Evolutionary conservation across 1,140 invertebrate species (phyloP).

Genomic region (Anadara kagoshimensis): DNA sequence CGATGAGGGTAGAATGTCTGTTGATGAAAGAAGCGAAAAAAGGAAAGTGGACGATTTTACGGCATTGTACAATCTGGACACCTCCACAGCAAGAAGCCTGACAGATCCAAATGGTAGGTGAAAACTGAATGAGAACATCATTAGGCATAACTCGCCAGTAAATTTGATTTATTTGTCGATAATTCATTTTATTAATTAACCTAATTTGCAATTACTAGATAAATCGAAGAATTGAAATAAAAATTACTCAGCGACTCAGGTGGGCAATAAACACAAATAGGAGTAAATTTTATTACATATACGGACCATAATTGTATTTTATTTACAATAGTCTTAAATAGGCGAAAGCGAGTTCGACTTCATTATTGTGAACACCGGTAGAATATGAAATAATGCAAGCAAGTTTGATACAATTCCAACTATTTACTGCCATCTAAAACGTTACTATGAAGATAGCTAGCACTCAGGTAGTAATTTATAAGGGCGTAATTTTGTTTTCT

Average conservation of each 20-base stretch:
- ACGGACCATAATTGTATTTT: slow-evolving; percentile 39
- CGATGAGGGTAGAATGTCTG: slow-evolving; percentile 34
- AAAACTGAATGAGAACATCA: slow-evolving; percentile 5
- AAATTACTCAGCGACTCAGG: slow-evolving; percentile 34
- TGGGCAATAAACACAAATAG: slow-evolving; percentile 13
- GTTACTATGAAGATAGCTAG: slow-evolving; percentile 1
- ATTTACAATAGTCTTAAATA: slow-evolving; percentile 45
- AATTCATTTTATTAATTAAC: slow-evolving; percentile 48
- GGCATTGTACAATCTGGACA: slow-evolving; percentile 67
- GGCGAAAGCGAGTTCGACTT: slow-evolving; percentile 24
- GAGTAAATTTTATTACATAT: slow-evolving; percentile 39
- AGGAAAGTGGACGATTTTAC: slow-evolving; percentile 65
- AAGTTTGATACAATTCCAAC: slow-evolving; percentile 27
- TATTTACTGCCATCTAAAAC: slow-evolving; percentile 16
- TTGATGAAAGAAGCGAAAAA: slow-evolving; percentile 40
- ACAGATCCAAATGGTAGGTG: slow-evolving; percentile 69
- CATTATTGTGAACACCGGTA: slow-evolving; percentile 22
- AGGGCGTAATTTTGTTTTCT: slow-evolving; percentile 38
- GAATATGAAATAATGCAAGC: slow-evolving; percentile 38
- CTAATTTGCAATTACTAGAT: slow-evolving; percentile 41
- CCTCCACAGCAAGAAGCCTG: slow-evolving; percentile 42
- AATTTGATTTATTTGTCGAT: slow-evolving; percentile 41
- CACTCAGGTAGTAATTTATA: slow-evolving; percentile 27
- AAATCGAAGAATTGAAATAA: slow-evolving; percentile 43
- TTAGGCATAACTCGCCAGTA: slow-evolving; percentile 22